Percentiles rank a stretch among this genome's conserved stretches.
phyloP scores from a whole-genome alignment of 2,888 invertebrate genomes.

The Yponomeuta plumbellus region DNA sequence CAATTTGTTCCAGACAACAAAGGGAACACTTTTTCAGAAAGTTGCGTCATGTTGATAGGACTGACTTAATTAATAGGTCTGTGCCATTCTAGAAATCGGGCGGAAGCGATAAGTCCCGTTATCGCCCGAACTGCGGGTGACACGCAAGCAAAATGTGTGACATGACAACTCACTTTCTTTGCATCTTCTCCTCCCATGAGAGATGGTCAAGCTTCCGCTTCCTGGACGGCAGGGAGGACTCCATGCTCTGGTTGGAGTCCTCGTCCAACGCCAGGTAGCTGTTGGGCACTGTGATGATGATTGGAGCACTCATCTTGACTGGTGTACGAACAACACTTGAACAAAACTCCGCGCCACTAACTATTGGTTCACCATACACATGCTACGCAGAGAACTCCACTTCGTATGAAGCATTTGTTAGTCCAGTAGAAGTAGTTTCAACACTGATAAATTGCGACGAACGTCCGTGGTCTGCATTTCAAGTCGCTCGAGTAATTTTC shows the following conservation, averaged over 20 bases:
- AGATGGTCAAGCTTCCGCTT: conserved; percentile 89
- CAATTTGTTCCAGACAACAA: no score
- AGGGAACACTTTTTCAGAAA: background rate
- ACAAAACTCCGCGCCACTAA: conserved; percentile 39
- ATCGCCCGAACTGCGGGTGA: conserved; percentile 25
- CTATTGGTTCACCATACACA: conserved; percentile 44
- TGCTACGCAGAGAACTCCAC: conserved; percentile 36
- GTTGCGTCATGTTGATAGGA: background rate
- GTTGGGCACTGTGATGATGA: conserved; percentile 71
- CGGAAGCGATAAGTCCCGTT: conserved; percentile 23
- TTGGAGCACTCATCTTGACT: conserved; percentile 64
- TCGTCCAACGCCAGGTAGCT: conserved; percentile 60
- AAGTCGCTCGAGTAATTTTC: conserved; percentile 44
- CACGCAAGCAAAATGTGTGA: conserved; percentile 39
- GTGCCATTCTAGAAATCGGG: background rate
- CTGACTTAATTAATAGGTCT: background rate
- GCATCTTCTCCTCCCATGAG: conserved; percentile 90
- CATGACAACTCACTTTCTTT: conserved; percentile 83
- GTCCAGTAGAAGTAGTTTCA: conserved; percentile 45
- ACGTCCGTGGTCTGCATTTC: conserved; percentile 62
- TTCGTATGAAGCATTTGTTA: conserved; percentile 39
- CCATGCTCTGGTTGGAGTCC: conserved; percentile 42
- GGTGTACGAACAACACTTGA: conserved; percentile 25
- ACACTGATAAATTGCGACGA: conserved; percentile 36
- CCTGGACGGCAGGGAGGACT: conserved; percentile 55